These are phyloP conservation scores for Apeltes quadracus DNA, from an alignment of 2,113 vertebrate genomes.

Conservation along the genomic window DNA sequence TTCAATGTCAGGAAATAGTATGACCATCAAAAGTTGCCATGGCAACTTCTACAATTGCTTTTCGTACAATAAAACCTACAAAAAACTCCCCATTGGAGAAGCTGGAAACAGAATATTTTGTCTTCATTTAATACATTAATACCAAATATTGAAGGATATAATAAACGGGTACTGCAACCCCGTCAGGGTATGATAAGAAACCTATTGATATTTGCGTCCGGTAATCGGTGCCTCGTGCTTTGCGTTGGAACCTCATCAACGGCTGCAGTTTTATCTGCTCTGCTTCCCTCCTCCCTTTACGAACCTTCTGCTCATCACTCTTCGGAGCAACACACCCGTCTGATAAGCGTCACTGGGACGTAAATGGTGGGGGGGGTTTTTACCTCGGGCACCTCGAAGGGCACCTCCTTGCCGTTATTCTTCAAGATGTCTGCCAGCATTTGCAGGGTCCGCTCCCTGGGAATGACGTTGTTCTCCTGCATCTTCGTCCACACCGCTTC, in stretches of 20 bases:
- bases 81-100: neutral
- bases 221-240: constrained; percentile 9
- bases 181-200: neutral
- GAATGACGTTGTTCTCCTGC: constrained; percentile 93
- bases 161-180: neutral
- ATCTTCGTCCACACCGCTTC: constrained; percentile 92
- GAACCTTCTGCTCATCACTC: constrained; percentile 37
- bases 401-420: constrained; percentile 86
- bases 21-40: neutral
- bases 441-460: constrained; percentile 85
- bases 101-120: neutral
- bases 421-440: constrained; percentile 85
- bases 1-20: neutral
- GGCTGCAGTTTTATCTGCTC: constrained; percentile 12
- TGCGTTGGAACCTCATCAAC: too few species aligned
- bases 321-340: constrained; percentile 34
- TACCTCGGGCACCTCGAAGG: constrained; percentile 91
- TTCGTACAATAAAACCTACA: neutral
- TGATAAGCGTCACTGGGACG: constrained; percentile 12
- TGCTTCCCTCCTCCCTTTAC: neutral
- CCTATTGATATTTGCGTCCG: constrained; percentile 14
- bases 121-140: too few species aligned
- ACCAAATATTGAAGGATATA: neutral
- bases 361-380: neutral
- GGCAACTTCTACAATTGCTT: neutral